These are phyloP conservation scores for Stenoptilia bipunctidactyla DNA, from an alignment of 2,888 invertebrate genomes.

Conservation along the genomic window DNA sequence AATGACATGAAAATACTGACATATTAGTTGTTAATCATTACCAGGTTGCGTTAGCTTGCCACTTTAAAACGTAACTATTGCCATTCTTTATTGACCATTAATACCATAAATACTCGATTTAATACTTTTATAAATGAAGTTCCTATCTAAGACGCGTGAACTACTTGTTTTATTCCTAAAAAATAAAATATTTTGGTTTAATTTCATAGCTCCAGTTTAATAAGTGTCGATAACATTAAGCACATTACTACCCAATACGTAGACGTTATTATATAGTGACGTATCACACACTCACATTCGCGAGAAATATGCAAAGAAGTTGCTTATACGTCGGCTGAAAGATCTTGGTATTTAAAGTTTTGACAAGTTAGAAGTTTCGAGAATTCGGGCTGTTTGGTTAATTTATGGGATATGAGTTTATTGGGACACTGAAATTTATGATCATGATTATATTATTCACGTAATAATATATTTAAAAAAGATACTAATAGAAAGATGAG, in stretches of 20 bases:
- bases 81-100: no score
- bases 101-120: no score
- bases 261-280: constrained; percentile 64
- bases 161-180: no score
- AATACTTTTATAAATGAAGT: no score
- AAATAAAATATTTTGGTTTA: no score
- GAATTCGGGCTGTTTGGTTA: constrained; percentile 6
- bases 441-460: constrained; percentile 6
- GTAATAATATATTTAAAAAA: no score
- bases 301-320: constrained; percentile 71
- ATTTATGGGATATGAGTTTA: constrained; percentile 10
- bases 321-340: constrained; percentile 34
- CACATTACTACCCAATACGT: constrained; percentile 50
- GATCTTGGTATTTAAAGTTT: constrained; percentile 47
- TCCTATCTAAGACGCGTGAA: no score
- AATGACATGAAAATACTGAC: no score
- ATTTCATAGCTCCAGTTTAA: not conserved
- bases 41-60: no score
- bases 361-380: constrained; percentile 21
- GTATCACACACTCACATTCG: constrained; percentile 67
- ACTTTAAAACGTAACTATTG: no score
- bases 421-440: constrained; percentile 8
- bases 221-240: not conserved
- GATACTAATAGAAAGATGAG: no score
- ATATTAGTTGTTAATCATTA: no score